Evolutionary conservation across 2,113 vertebrate species (phyloP).

Genomic region (Rana temporaria): DNA sequence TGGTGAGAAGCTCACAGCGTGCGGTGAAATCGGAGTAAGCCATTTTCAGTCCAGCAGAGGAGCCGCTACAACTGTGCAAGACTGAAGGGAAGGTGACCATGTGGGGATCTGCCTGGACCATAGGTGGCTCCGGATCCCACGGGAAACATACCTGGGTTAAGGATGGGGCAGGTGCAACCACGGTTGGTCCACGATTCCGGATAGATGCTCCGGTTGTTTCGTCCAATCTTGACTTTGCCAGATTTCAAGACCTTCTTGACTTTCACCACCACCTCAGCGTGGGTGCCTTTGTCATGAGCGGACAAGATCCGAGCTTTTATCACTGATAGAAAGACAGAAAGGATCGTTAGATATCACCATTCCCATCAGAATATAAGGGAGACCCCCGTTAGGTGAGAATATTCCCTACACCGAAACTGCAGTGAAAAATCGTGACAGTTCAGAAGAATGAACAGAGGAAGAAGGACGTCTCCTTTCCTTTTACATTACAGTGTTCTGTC

Average conservation of each 20-base stretch:
- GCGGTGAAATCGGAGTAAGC: too few species aligned
- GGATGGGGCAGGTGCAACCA: conserved; percentile 87
- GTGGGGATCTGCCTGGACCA: too few species aligned
- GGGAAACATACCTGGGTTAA: conserved; percentile 82
- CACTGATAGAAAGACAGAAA: conserved; percentile 67
- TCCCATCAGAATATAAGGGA: not conserved
- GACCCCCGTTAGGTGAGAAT: too few species aligned
- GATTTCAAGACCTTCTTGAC: conserved; percentile 84
- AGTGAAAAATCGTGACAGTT: too few species aligned
- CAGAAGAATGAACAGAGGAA: too few species aligned
- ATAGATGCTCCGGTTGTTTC: conserved; percentile 80
- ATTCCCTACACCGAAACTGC: too few species aligned
- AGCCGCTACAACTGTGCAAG: too few species aligned
- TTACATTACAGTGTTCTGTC: too few species aligned
- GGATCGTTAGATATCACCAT: not conserved
- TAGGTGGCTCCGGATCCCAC: not conserved
- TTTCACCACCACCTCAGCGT: conserved; percentile 86
- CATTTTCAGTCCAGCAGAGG: too few species aligned
- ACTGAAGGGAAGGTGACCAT: too few species aligned
- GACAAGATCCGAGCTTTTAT: conserved; percentile 87
- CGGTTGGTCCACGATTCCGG: conserved; percentile 89
- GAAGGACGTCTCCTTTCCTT: too few species aligned
- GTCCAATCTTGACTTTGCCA: conserved; percentile 71
- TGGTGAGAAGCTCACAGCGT: too few species aligned
- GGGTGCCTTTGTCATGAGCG: conserved; percentile 89